Evolutionary conservation across 2,797 vertebrate genomes (phyloP).

Genomic region (Pseudochirops cupreus): DNA sequence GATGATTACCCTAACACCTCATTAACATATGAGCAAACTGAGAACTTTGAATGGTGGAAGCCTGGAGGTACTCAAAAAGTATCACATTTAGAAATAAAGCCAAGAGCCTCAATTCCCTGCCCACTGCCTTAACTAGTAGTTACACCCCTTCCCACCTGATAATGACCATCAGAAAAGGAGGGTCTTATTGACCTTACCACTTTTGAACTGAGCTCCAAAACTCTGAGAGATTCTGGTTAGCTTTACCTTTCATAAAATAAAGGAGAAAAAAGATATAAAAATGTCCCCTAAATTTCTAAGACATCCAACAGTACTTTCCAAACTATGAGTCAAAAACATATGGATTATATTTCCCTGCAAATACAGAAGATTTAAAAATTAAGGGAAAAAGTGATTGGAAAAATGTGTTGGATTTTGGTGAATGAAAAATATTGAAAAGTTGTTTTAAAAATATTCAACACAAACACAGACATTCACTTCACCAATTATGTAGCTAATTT

Average conservation of each 20-base stretch:
- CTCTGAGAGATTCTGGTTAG: constrained; percentile 1
- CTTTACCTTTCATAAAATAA: constrained; percentile 5
- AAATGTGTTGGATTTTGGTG: not conserved
- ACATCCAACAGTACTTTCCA: constrained; percentile 46
- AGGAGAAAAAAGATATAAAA: constrained; percentile 7
- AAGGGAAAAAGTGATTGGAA: constrained; percentile 9
- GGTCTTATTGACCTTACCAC: not conserved
- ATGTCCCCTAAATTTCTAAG: constrained; percentile 2
- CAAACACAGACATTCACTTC: not conserved
- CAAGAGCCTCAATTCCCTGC: constrained; percentile 23
- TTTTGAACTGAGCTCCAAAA: constrained; percentile 34
- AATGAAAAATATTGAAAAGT: constrained; percentile 27
- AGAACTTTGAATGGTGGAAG: constrained; percentile 8
- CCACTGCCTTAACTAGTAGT: not conserved
- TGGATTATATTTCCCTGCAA: constrained; percentile 38
- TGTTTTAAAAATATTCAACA: constrained; percentile 5
- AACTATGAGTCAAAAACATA: constrained; percentile 39
- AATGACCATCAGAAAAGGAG: constrained; percentile 21
- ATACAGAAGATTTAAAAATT: constrained; percentile 35
- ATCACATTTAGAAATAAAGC: constrained; percentile 45
- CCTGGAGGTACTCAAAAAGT: constrained; percentile 19
- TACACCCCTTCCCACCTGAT: not conserved
- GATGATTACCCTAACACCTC: not conserved
- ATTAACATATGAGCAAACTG: constrained; percentile 8
- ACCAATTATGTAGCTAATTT: constrained; percentile 8